Percentiles rank a stretch among this genome's conserved stretches.
These are phyloP conservation scores for Pseudomugil gertrudae DNA, from an alignment of 2,797 vertebrate species.

Conservation along the genomic window DNA sequence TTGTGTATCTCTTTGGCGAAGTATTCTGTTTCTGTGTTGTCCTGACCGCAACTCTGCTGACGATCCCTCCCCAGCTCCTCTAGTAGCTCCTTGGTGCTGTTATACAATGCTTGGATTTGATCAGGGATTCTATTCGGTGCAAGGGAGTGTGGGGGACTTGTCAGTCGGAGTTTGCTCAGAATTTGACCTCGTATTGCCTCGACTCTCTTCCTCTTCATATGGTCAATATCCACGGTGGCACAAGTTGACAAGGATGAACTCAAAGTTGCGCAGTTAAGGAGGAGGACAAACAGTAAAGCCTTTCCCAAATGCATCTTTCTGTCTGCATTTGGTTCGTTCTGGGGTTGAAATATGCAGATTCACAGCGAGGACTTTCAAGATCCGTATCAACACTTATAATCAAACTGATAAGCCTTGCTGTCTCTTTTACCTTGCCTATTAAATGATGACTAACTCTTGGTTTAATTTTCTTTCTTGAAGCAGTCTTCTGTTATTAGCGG, in stretches of 20 bases:
- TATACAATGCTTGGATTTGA: conserved; percentile 90
- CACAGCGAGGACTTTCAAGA: conserved; percentile 15
- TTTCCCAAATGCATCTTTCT: conserved; percentile 88
- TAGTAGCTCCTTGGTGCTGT: conserved; percentile 92
- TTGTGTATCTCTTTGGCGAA: conserved; percentile 94
- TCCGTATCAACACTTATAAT: conserved; percentile 29
- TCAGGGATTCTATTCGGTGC: conserved; percentile 87
- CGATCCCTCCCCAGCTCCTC: conserved; percentile 86
- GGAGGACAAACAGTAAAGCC: conserved; percentile 84
- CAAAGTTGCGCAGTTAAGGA: conserved; percentile 87
- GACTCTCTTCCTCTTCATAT: conserved; percentile 90
- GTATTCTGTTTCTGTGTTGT: conserved; percentile 91
- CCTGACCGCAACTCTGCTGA: conserved; percentile 86
- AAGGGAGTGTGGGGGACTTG: conserved; percentile 86
- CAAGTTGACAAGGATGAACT: conserved; percentile 90
- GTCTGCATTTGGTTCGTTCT: conserved; percentile 53
- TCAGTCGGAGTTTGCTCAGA: conserved; percentile 90
- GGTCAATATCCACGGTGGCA: conserved; percentile 91
- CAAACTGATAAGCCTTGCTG: conserved; percentile 4
- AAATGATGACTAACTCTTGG: conserved; percentile 13
- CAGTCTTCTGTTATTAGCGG: conserved; percentile 37
- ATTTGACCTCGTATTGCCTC: conserved; percentile 94
- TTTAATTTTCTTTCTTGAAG: conserved; percentile 42
- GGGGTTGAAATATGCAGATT: conserved; percentile 36
- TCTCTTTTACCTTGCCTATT: conserved; percentile 11